These are phyloP conservation scores for Aphaenogaster ashmeadi DNA, from an alignment of 1,140 invertebrate species.

Conservation along the genomic window DNA sequence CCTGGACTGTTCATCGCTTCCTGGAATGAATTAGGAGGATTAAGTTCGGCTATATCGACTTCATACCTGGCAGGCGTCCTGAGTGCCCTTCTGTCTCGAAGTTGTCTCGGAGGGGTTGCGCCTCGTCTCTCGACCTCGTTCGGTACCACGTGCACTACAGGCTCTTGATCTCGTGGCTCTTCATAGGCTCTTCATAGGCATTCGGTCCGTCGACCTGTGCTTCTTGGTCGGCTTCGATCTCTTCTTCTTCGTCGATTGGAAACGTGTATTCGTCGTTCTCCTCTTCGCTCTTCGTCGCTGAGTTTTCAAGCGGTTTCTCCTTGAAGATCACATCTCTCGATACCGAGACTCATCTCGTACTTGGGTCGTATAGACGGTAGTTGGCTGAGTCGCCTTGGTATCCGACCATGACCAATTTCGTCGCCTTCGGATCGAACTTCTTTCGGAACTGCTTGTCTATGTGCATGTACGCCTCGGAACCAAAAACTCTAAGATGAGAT, in stretches of 20 bases:
- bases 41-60: not conserved
- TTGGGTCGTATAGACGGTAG: slow-evolving; percentile 28
- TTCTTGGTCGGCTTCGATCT: not conserved
- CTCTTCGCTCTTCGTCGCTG: not conserved
- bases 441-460: slow-evolving; percentile 55
- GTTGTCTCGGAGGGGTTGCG: not conserved
- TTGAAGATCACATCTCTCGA: not conserved
- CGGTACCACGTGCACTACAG: no score
- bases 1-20: not conserved
- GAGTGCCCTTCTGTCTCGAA: not conserved
- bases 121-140: no score
- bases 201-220: no score
- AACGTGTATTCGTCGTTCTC: not conserved
- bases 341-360: not conserved
- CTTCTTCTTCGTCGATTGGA: no score
- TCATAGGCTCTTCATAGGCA: no score
- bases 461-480: slow-evolving; percentile 70
- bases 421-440: slow-evolving; percentile 72
- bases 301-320: no score
- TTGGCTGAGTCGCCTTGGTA: slow-evolving; percentile 35
- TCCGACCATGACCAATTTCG: slow-evolving; percentile 37
- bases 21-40: not conserved
- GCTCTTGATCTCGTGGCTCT: no score
- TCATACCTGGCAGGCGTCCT: not conserved
- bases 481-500: slow-evolving; percentile 74